These are phyloP conservation scores for Cosmopolites sordidus DNA, from an alignment of 2,888 invertebrate species.

Conservation along the genomic window DNA sequence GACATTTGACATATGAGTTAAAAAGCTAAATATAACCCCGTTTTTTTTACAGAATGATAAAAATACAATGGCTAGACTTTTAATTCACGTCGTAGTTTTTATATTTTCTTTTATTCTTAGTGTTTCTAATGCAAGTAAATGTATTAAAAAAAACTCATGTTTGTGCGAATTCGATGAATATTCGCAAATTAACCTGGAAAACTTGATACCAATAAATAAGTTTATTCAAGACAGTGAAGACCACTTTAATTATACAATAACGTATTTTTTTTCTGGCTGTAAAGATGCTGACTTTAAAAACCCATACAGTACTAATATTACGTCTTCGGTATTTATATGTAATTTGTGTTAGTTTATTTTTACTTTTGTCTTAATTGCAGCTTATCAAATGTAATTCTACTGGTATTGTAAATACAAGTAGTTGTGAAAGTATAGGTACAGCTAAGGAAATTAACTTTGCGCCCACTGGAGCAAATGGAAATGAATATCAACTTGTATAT, in stretches of 20 bases:
- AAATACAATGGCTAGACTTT: not conserved
- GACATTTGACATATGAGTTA: not conserved
- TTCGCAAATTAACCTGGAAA: constrained; percentile 36
- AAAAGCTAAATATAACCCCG: not conserved
- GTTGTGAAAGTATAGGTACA: constrained; percentile 29
- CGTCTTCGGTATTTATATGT: constrained; percentile 15
- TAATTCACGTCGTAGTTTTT: not conserved
- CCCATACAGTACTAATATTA: no score
- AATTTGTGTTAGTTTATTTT: constrained; percentile 1
- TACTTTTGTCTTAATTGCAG: constrained; percentile 27
- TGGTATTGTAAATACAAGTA: constrained; percentile 4
- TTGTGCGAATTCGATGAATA: constrained; percentile 41
- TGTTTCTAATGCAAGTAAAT: constrained; percentile 28
- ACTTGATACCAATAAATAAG: constrained; percentile 4
- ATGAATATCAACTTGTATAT: constrained; percentile 17
- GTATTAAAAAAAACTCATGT: constrained; percentile 37
- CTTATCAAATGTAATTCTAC: constrained; percentile 26
- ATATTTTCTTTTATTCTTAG: not conserved
- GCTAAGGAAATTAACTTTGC: constrained; percentile 29
- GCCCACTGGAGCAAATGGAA: constrained; percentile 6
- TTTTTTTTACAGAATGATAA: not conserved
- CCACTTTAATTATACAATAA: constrained; percentile 29
- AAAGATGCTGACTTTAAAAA: constrained; percentile 21
- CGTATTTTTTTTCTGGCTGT: constrained; percentile 47
- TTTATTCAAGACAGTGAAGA: constrained; percentile 21